Conservation (phyloP, 2,888 invertebrate genomes). For the Lapara coniferarum region DNA sequence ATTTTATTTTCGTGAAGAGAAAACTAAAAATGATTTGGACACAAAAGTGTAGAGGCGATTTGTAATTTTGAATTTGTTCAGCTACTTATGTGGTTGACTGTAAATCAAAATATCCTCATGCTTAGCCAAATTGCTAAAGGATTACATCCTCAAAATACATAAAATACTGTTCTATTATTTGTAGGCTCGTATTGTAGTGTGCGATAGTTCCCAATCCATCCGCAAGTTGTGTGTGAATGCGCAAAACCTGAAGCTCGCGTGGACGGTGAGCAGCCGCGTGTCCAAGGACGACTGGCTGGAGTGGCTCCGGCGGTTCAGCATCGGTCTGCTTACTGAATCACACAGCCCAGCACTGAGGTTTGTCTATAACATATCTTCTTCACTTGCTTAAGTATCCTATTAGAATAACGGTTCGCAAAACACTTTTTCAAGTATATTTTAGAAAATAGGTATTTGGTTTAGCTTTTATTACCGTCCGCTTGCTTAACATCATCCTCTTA, state of each 20-base stretch:
- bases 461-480: no score
- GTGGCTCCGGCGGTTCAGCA: slow-evolving; percentile 96
- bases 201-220: slow-evolving; percentile 88
- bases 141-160: no score
- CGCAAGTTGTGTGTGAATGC: slow-evolving; percentile 93
- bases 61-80: no score
- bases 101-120: no score
- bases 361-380: neutral
- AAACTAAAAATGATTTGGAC: no score
- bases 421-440: no score
- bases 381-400: neutral
- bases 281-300: slow-evolving; percentile 99
- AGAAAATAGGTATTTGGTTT: no score
- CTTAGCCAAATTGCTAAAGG: no score
- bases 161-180: slow-evolving; percentile 35
- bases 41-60: no score
- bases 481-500: no score
- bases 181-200: slow-evolving; percentile 70
- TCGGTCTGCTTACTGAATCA: slow-evolving; percentile 96
- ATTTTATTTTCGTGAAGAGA: no score
- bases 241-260: slow-evolving; percentile 92
- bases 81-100: no score
- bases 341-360: slow-evolving; percentile 94
- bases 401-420: neutral
- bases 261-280: slow-evolving; percentile 95